Base-by-base conservation (phyloP, 2,888 invertebrate species). In the Acanthoscelides obtectus region DNA sequence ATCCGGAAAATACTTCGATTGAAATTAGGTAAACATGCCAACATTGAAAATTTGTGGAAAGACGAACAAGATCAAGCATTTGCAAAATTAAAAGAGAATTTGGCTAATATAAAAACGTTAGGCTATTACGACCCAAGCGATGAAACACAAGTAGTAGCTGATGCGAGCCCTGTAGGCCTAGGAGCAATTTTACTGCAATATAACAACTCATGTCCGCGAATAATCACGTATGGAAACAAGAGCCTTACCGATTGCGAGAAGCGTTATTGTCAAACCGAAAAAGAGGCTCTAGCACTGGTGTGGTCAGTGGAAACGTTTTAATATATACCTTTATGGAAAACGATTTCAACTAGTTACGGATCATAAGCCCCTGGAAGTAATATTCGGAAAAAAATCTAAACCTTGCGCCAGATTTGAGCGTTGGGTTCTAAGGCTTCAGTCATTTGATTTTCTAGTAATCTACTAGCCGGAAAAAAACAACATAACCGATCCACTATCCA, bases 261-360 rank as follows among this genome's bases (percentile, higher is more conserved):
- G 20, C 25, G 27, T 20, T 80, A 81, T 75, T 85, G 78, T 0
- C 79, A 81, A 71, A 79, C 79, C 5, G 81, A 81, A 74, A 79
- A 75, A 69, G 81, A 83, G 76, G 83, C 81, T 12, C 77, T 85
- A 20, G 81, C 81, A 17, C 73, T 85, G 6, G 78, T 85, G n/a
- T 86, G 80, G 77, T 83, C 81, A 73, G 81, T 67, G 83, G 83
- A 77, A 71, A n/a, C 68, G 70, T 22, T 77, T 77, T 25, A 67
- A 75, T 27, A 71, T 76, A 64, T 78, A 77, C 64, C 66, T 76
- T 22, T 70, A 20, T 20, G 65, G 65, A 5, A 65, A 65, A 12
- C 20, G 22, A 20, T 70, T 70, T 22, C 22, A 70, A 22, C 20
- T 70, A 0, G 27, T 70, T 19, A 70, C 70, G 0, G 66, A 70